A percentile compares a stretch with the other conserved stretches of the same genome.
These are phyloP conservation scores for Zygogramma bicolorata DNA, from an alignment of 2,888 invertebrate species.

Conservation along the genomic window DNA sequence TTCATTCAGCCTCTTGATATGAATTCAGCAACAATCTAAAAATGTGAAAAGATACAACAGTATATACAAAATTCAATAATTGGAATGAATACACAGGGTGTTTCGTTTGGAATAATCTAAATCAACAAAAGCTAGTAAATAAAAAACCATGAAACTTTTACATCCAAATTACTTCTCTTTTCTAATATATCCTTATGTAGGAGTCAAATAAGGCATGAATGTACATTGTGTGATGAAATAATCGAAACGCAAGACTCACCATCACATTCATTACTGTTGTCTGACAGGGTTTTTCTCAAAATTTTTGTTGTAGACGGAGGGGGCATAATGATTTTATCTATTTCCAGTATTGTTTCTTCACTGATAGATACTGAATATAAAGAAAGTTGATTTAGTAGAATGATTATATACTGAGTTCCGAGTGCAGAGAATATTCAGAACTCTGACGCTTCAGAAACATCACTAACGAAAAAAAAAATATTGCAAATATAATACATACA, in stretches of 20 bases:
- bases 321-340: not conserved
- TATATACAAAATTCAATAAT: not conserved
- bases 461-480: too few relatives aligned
- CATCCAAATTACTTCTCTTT: not conserved
- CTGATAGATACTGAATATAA: not conserved
- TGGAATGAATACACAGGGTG: too few relatives aligned
- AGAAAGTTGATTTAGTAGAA: too few relatives aligned
- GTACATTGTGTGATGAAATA: not conserved
- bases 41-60: too few relatives aligned
- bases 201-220: not conserved
- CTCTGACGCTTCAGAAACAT: not conserved
- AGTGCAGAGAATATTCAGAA: too few relatives aligned
- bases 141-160: not conserved
- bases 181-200: not conserved
- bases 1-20: not conserved
- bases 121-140: not conserved
- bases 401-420: too few relatives aligned
- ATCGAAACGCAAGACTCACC: not conserved
- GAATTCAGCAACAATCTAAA: slow-evolving; percentile 2
- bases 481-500: not conserved
- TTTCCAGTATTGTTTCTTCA: not conserved
- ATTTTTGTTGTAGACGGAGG: not conserved
- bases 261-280: not conserved
- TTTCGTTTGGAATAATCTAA: too few relatives aligned
- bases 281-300: not conserved